Evolutionary conservation across 2,797 vertebrate species (phyloP).

Genomic region (Pipistrellus nathusii): DNA sequence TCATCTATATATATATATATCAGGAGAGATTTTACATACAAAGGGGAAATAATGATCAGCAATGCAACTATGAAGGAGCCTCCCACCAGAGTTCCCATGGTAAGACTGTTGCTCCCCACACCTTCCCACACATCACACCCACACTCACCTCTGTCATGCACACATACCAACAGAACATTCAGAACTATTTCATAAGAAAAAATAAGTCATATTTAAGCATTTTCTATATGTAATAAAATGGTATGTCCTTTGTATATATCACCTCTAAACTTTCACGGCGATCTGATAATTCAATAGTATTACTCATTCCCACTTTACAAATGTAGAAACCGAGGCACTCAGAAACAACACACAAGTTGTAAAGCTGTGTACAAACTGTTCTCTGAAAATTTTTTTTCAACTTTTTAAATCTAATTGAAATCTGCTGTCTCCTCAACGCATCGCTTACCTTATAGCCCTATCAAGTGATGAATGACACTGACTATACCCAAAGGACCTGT

Average conservation of each 20-base stretch:
- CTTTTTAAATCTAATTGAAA: neutral
- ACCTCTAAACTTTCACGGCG: neutral
- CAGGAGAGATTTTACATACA: neutral
- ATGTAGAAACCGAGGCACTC: neutral
- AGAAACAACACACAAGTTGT: neutral
- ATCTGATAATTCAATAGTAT: neutral
- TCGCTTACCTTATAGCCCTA: neutral
- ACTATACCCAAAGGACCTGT: neutral
- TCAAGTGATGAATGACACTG: neutral
- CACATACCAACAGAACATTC: neutral
- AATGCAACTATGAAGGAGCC: neutral
- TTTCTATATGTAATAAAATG: neutral
- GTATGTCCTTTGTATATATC: neutral
- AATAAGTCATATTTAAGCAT: neutral
- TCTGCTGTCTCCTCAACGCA: neutral
- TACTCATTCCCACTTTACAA: neutral
- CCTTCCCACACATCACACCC: accelerated
- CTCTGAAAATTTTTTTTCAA: neutral
- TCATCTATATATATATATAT: neutral
- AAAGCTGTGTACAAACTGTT: neutral
- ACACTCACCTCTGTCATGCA: neutral
- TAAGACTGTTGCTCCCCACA: neutral
- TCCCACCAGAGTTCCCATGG: neutral
- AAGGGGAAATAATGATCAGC: neutral
- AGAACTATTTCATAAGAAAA: neutral